Evolutionary conservation across 2,113 vertebrate genomes (phyloP), one percentile per base, ranked within the genome.

Genomic region (Raja brachyura): DNA sequence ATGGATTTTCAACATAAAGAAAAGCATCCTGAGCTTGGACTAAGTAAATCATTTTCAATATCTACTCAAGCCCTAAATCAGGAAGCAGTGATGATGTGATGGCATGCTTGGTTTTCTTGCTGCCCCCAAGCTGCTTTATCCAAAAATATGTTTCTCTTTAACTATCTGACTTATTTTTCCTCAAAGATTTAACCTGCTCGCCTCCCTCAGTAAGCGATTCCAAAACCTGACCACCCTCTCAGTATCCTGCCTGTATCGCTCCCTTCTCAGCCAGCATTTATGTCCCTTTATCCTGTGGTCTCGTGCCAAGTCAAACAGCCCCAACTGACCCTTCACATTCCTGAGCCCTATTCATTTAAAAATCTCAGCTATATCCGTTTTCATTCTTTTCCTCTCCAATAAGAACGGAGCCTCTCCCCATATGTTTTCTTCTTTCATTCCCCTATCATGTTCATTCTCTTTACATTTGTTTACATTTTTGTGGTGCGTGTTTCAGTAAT

Each of bases 131-230:
- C 39, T 48, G 39, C 63, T 66, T 8, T 66, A 73, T 73, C 59
- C 56, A 56, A 86, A 85, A 86, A 61, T 86, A 61, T 86, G 83
- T 88, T 83, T 56, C 48, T 83, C 20, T 83, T 88, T 88, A 88
- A 88, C 28, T 61, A 66, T 31, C 59, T n/a, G 14, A 63, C 56
- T 31, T 14, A 63, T 63, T 86, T 63, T 86, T 25, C 28, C 59
- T 86, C 7, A 61, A 86, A 86, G 83, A 86, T 86, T 22, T 83
- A 56, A 59, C 54, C 9, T 61, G 78, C 61, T 88, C 63, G 83
- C 59, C 61, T 88, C 83, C 59, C 13, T 88, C n/a, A 31, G 83
- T 63, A 63, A 88, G 83, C 59, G n/a, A 63, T 66, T 88, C 13
- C 83, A 66, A 66, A 63, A 33, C 16, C 59, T 83, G 79, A 56